Conservation (phyloP, 2,888 invertebrate genomes). For the Melinaea marsaeus region DNA sequence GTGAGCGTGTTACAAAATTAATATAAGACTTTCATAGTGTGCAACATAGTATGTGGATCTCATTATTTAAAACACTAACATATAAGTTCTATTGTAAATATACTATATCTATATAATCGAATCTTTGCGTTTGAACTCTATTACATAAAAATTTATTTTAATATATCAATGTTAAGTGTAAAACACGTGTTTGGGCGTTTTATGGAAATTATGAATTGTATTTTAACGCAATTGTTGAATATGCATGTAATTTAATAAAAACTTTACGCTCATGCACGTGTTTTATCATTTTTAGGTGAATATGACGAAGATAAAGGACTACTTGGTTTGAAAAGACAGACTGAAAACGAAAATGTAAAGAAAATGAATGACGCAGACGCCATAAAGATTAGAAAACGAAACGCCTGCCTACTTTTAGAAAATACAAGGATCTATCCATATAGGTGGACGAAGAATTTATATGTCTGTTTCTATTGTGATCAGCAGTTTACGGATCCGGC, state of each 20-base stretch:
- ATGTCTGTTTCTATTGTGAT: conserved; percentile 63
- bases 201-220: conserved; percentile 6
- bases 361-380: conserved; percentile 41
- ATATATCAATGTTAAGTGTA: conserved; percentile 6
- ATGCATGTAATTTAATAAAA: conserved; percentile 31
- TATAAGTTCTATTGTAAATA: too few relatives aligned
- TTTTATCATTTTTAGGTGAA: conserved; percentile 69
- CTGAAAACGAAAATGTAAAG: conserved; percentile 38
- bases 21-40: not conserved
- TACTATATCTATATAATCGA: too few relatives aligned
- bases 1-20: not conserved
- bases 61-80: not conserved
- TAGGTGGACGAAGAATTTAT: conserved; percentile 63
- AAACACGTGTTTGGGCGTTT: conserved; percentile 29
- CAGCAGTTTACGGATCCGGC: conserved; percentile 53
- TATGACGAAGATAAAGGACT: conserved; percentile 35
- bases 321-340: conserved; percentile 29
- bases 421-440: conserved; percentile 62
- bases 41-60: not conserved
- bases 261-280: conserved; percentile 42
- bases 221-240: conserved; percentile 19
- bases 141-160: not conserved
- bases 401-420: conserved; percentile 53
- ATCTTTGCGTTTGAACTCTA: not conserved
- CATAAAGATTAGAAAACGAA: conserved; percentile 49